These are phyloP conservation scores for Caiman crocodilus DNA, from an alignment of 2,797 vertebrate species.

Conservation along the genomic window DNA sequence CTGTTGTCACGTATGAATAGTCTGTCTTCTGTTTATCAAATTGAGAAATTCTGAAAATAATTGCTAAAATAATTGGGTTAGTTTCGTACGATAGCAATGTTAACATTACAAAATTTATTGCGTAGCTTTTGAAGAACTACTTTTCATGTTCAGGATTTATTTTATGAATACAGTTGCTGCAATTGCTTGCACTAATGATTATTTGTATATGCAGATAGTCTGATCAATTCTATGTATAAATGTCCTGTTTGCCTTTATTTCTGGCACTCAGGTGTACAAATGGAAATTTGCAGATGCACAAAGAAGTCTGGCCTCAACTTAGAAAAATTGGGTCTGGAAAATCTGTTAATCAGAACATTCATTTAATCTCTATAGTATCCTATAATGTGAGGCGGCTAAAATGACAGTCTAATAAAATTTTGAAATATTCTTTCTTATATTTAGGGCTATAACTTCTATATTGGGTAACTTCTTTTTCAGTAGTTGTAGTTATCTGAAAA, in stretches of 20 bases:
- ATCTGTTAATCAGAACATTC: not conserved
- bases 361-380: not conserved
- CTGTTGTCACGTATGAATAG: not conserved
- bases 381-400: constrained; percentile 4
- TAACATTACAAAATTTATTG: not conserved
- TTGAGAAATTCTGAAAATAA: constrained; percentile 16
- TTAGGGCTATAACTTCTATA: not conserved
- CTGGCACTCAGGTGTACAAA: constrained; percentile 29
- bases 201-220: not conserved
- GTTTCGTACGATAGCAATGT: not conserved
- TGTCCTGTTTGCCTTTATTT: constrained; percentile 30
- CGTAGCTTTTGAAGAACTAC: not conserved
- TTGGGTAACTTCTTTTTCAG: constrained; percentile 26
- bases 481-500: constrained; percentile 41
- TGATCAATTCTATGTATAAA: constrained; percentile 34
- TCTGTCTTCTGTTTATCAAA: not conserved
- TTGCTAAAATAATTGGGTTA: not conserved
- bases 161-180: not conserved
- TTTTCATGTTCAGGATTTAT: not conserved
- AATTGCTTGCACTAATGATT: constrained; percentile 6
- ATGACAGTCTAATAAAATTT: constrained; percentile 21
- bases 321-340: not conserved
- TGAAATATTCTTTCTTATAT: constrained; percentile 24
- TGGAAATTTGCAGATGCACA: not conserved
- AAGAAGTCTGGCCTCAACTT: constrained; percentile 36